Base-by-base conservation (phyloP, 2,113 vertebrate species). In the Equus quagga region DNA sequence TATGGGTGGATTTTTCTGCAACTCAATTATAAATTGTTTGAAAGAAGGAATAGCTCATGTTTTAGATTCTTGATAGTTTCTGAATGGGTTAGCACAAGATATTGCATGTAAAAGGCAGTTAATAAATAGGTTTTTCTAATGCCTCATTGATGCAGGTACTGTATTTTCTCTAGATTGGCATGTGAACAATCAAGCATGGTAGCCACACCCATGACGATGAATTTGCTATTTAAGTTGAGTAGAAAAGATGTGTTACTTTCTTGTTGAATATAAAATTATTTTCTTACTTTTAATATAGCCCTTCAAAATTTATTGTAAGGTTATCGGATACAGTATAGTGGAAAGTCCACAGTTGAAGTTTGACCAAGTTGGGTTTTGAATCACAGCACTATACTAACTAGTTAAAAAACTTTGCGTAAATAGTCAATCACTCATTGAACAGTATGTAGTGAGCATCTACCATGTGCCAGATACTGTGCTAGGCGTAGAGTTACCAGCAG, bases 231-330 rank as follows among this genome's bases (percentile, higher is more conserved):
- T n/a, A 73, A 84, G 15, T 28, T 70, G 31, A 88, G 21, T 70
- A 87, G 58, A 70, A 92, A 89, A 89, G 78, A 44, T 51, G 17
- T 5, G 18, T 78, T 72, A 78, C 60, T 92, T 65, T 76, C 28
- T 96, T 49, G 1, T 8, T 90, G n/a, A 86, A 56, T 67, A 31
- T 70, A 36, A 93, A 93, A n/a, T 90, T 76, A 93, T 76, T 92
- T 85, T 81, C 31, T 78, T 58, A 41, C 44, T 72, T 89, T 92
- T 46, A 89, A 56, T 19, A 89, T n/a, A 92, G 56, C 15, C 44
- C 65, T 69, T 89, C 19, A 87, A 81, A 82, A 81, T 64, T 83
- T 64, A 62, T 75, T 28, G 73, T 69, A 36, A 86, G 11, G 11
- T 85, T 75, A 33, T 60, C 46, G 60, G 14, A 51, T 36, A 88